Percentiles rank a stretch among this genome's conserved stretches.
Evolutionary conservation across 2,797 vertebrate genomes (phyloP).

Genomic region (Clarias fuscus): DNA sequence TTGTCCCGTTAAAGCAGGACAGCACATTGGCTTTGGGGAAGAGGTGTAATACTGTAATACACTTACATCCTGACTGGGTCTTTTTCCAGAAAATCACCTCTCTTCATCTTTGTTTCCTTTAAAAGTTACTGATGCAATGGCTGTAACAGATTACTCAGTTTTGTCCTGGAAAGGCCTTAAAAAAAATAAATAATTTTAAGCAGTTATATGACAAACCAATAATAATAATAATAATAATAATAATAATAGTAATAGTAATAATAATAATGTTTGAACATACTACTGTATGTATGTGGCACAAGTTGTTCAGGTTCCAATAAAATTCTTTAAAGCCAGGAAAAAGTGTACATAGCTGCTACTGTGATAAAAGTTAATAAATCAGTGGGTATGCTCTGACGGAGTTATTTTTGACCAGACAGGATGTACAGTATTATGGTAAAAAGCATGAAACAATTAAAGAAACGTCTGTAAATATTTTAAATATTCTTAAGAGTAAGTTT

Average conservation of each 20-base stretch:
- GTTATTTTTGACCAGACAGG: background rate
- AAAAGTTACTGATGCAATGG: slow-evolving; percentile 48
- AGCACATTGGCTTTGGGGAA: background rate
- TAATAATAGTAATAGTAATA: background rate
- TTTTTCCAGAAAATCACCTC: slow-evolving; percentile 6
- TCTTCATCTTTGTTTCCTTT: slow-evolving; percentile 6
- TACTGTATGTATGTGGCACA: background rate
- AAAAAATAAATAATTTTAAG: too few relatives aligned
- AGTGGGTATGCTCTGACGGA: background rate
- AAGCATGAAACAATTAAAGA: background rate
- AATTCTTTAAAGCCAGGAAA: background rate
- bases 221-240: too few relatives aligned
- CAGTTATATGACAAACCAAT: background rate
- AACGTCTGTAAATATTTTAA: background rate
- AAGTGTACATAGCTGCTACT: background rate
- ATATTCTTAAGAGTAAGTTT: background rate
- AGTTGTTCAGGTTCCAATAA: slow-evolving; percentile 1
- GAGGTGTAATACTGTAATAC: slow-evolving; percentile 31
- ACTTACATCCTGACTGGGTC: slow-evolving; percentile 20
- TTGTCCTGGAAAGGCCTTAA: background rate
- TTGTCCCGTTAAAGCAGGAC: slow-evolving; percentile 16
- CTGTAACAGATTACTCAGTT: slow-evolving; percentile 48
- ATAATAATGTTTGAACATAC: background rate
- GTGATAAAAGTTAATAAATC: background rate
- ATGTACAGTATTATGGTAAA: background rate